Evolutionary conservation across 2,888 invertebrate species (phyloP), one percentile per base, ranked within the genome.

Genomic region (Tortrix viridana): DNA sequence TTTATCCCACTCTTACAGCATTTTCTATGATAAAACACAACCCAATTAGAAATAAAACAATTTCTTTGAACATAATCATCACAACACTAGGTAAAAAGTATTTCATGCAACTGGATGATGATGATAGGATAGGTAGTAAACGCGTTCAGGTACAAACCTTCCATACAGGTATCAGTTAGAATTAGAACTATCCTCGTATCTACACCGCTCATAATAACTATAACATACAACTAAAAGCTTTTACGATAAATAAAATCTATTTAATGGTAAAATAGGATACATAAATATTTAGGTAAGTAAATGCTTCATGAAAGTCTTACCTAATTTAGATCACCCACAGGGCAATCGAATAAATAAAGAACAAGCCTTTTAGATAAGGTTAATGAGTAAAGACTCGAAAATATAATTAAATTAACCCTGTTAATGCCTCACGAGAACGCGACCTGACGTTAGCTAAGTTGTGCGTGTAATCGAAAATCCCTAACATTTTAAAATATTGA

Each of bases 181-280:
- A 67, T 70, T 70, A 66, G 71, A 72, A 68, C 72, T 72, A 72
- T 70, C 74, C 71, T 77, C 82, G 72, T 84, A 84, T 85, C 82
- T 85, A 86, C 85, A 85, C 69, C 67, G 71, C 77, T 70, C 60
- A 74, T 76, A 77, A 70, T 78, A 74, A 73, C 76, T 81, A 79
- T 68, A 80, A 79, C 75, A 79, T 84, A 85, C 77, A 88, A 85
- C 80, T 86, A 85, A 85, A 82, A 82, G 79, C 77, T 81, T 83
- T 85, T 87, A 86, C 81, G 82, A 88, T 88, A 89, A 89, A 90
- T 89, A 89, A 89, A 86, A 85, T 86, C 83, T 85, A 79, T 81
- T 81, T 82, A 85, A 71, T 85, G 84, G 86, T 86, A 83, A 86
- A 82, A 81, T 83, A 80, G 72, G 72, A 76, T 79, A 75, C 70